These are phyloP conservation scores for Sinocyclocheilus rhinocerous DNA, from an alignment of 2,113 vertebrate genomes.

Conservation along the genomic window DNA sequence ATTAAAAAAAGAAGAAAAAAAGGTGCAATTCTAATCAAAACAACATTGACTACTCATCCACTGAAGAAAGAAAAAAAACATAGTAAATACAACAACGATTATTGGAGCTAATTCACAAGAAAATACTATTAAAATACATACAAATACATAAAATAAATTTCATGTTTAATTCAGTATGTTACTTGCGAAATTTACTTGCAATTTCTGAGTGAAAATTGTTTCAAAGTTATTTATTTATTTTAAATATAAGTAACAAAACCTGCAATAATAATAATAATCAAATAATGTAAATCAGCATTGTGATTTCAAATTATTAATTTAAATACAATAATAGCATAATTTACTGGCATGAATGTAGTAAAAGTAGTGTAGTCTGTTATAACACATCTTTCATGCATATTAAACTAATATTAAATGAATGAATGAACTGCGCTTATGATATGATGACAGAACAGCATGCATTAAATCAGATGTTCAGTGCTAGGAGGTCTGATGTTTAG, in stretches of 20 bases:
- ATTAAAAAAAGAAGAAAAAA: neutral
- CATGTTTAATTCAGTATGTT: too few relatives aligned
- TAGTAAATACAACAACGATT: too few relatives aligned
- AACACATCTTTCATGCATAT: neutral
- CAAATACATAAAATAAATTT: too few relatives aligned
- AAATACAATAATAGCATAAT: neutral
- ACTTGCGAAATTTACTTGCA: too few relatives aligned
- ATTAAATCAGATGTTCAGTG: neutral
- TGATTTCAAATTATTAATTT: neutral
- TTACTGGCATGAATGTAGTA: neutral
- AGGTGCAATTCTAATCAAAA: neutral
- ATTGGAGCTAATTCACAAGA: too few relatives aligned
- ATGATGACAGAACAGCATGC: neutral
- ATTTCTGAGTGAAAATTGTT: too few relatives aligned
- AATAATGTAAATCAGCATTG: too few relatives aligned
- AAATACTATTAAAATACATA: too few relatives aligned
- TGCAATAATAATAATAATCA: too few relatives aligned
- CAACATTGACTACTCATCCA: too few relatives aligned
- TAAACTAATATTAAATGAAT: neutral
- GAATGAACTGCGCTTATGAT: neutral
- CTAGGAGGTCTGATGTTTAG: slow-evolving; percentile 6
- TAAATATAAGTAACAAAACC: neutral
- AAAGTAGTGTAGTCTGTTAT: neutral
- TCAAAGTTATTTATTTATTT: neutral
- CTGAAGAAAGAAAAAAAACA: too few relatives aligned